Evolutionary conservation across 2,797 vertebrate species (phyloP).

Genomic region (Esox lucius): DNA sequence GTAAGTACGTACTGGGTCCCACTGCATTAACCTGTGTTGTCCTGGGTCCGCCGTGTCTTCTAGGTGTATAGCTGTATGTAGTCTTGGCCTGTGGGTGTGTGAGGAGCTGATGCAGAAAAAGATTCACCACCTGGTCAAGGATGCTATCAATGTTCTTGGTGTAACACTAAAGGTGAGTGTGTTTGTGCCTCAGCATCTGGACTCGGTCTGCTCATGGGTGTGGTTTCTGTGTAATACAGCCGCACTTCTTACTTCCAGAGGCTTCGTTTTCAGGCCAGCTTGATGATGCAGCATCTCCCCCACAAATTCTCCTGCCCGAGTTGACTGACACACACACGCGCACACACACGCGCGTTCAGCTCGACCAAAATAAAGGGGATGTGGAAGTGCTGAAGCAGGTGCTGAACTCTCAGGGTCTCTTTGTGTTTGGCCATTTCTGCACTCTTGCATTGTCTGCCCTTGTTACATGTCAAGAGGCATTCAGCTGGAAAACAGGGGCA

Average conservation of each 20-base stretch:
- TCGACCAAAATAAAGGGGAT: slow-evolving; percentile 72
- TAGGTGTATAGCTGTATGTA: slow-evolving; percentile 92
- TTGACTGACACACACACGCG: slow-evolving; percentile 68
- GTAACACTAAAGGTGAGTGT: slow-evolving; percentile 93
- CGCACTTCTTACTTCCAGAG: not conserved
- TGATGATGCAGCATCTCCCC: slow-evolving; percentile 59
- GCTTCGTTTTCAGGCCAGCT: slow-evolving; percentile 68
- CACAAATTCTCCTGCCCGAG: slow-evolving; percentile 78
- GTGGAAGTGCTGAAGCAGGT: slow-evolving; percentile 70
- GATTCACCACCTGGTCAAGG: slow-evolving; percentile 87
- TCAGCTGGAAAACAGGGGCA: slow-evolving; percentile 74
- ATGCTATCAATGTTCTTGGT: slow-evolving; percentile 93
- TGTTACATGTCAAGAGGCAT: slow-evolving; percentile 79
- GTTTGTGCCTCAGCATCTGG: not conserved
- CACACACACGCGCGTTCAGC: slow-evolving; percentile 56
- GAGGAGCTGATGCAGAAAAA: slow-evolving; percentile 89
- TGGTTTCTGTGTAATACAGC: not conserved
- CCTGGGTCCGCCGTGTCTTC: not conserved
- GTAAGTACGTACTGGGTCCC: not conserved
- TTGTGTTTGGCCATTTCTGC: slow-evolving; percentile 77
- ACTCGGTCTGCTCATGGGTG: not conserved
- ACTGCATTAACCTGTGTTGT: not conserved
- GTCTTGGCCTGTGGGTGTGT: slow-evolving; percentile 94
- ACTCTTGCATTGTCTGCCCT: slow-evolving; percentile 74
- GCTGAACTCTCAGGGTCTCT: slow-evolving; percentile 75